Base-by-base conservation (phyloP, 1,140 invertebrate genomes). In the Drosophila teissieri region DNA sequence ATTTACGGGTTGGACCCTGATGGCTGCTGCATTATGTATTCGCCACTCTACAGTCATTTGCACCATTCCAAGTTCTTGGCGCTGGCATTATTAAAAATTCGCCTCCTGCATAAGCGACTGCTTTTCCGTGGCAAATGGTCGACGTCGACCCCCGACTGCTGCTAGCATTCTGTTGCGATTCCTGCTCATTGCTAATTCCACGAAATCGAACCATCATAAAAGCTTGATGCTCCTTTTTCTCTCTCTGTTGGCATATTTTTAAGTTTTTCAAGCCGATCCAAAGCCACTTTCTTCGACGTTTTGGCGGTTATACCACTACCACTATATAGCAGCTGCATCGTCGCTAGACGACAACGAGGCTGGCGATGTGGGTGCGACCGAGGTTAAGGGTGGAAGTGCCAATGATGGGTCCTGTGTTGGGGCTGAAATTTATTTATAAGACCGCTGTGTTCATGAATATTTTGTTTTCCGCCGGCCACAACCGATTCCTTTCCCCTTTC, bases 151-250 rank as follows among this genome's bases (percentile, higher is more conserved):
- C 10, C 68, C 69, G 63, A 57, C 53, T 27, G 39, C 54, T 72
- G 39, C 54, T 72, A 48, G 42, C 34, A 56, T 56, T 34, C 42
- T 60, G 61, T 44, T 56, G 62, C 31, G 36, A 36, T 52, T 63
- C 54, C 62, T 39, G 46, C 46, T 81, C 78, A 76, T 81, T 81
- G 77, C 78, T 81, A 80, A 81, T 81, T 80, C 78, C 78, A 81
- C 78, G 78, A 81, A 80, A 81, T 81, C 78, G 78, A 80, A 81
- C 64, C 72, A 80, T 72, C 78, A 81, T 80, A 80, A 80, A 81
- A 81, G 61, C 78, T 80, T 76, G 57, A 80, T 80, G 67, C 60
- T 67, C 31, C 31, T 3, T 31, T 31, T 55, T 53, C 22, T 58
- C 75, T 36, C 48, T 12, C 49, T 36, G 31, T 19, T 52, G 12